Percentiles rank a stretch among this genome's conserved stretches.
These are phyloP conservation scores for Malaclemys terrapin DNA, from an alignment of 2,113 vertebrate species.

Conservation along the genomic window DNA sequence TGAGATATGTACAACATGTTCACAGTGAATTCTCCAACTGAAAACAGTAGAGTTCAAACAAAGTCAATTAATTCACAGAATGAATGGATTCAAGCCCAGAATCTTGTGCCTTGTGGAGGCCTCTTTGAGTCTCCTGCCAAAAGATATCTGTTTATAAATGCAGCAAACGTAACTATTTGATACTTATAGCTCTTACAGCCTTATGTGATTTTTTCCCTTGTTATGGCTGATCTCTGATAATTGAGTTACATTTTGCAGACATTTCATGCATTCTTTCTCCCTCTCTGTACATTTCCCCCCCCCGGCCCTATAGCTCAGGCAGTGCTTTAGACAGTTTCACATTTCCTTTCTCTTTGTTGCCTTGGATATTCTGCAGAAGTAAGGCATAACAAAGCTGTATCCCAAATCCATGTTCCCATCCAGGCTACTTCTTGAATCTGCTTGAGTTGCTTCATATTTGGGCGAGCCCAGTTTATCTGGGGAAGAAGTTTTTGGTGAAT, in stretches of 20 bases:
- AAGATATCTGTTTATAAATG: constrained; percentile 87
- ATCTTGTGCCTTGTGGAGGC: constrained; percentile 83
- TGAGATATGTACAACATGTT: constrained; percentile 90
- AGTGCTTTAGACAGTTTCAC: constrained; percentile 59
- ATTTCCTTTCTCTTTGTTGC: constrained; percentile 68
- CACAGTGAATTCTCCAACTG: constrained; percentile 90
- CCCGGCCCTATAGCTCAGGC: constrained; percentile 46
- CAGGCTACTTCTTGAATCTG: constrained; percentile 57
- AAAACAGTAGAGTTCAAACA: constrained; percentile 91
- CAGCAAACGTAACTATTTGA: constrained; percentile 81
- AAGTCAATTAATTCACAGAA: constrained; percentile 91
- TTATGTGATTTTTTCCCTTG: constrained; percentile 75
- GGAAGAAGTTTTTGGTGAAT: not conserved
- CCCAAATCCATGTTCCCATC: constrained; percentile 66
- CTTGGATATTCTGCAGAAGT: constrained; percentile 77
- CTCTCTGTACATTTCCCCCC: constrained; percentile 23
- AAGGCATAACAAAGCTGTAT: constrained; percentile 74
- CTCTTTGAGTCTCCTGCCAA: constrained; percentile 86
- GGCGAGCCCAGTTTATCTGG: constrained; percentile 26
- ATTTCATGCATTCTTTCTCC: constrained; percentile 69
- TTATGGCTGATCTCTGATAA: constrained; percentile 80
- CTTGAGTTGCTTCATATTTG: constrained; percentile 42
- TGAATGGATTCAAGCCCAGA: constrained; percentile 89
- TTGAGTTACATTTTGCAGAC: constrained; percentile 76
- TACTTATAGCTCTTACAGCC: constrained; percentile 80